Evolutionary conservation across 2,113 vertebrate species (phyloP).

Genomic region (Bettongia penicillata): DNA sequence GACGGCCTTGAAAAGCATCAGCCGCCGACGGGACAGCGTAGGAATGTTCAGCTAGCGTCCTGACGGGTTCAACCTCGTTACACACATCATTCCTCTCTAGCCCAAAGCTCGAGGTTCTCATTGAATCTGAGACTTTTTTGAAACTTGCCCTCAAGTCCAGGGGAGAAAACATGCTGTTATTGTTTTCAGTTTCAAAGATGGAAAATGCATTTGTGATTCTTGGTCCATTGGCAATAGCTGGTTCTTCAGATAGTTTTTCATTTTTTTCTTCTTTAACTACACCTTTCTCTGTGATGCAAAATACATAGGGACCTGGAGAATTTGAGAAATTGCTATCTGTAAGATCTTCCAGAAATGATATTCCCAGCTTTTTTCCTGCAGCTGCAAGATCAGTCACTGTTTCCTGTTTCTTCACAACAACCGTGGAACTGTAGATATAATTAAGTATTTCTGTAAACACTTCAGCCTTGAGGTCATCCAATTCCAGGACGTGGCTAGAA

Average conservation of each 20-base stretch:
- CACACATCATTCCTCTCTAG: conserved; percentile 78
- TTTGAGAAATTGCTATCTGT: conserved; percentile 82
- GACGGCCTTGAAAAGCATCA: conserved; percentile 79
- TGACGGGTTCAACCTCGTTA: conserved; percentile 87
- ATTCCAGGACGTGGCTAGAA: conserved; percentile 94
- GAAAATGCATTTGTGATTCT: conserved; percentile 99
- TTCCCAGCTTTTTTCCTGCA: conserved; percentile 95
- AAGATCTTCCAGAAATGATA: conserved; percentile 95
- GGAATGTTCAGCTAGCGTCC: conserved; percentile 94
- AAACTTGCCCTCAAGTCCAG: conserved; percentile 88
- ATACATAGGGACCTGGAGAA: conserved; percentile 84
- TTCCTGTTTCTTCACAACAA: conserved; percentile 88
- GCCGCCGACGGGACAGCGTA: conserved; percentile 91
- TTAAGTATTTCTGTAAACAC: conserved; percentile 97
- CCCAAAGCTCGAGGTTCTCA: conserved; percentile 78
- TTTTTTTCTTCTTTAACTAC: conserved; percentile 86
- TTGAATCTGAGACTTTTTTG: conserved; percentile 87
- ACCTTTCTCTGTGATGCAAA: conserved; percentile 85
- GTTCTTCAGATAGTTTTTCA: conserved; percentile 89
- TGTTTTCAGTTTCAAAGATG: conserved; percentile 93
- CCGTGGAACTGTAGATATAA: conserved; percentile 97
- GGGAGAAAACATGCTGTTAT: conserved; percentile 91
- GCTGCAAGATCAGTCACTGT: conserved; percentile 90
- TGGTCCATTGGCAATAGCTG: conserved; percentile 90
- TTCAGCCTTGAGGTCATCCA: conserved; percentile 96